phyloP scores from a whole-genome alignment of 2,797 vertebrate species.

The Salmo trutta region DNA sequence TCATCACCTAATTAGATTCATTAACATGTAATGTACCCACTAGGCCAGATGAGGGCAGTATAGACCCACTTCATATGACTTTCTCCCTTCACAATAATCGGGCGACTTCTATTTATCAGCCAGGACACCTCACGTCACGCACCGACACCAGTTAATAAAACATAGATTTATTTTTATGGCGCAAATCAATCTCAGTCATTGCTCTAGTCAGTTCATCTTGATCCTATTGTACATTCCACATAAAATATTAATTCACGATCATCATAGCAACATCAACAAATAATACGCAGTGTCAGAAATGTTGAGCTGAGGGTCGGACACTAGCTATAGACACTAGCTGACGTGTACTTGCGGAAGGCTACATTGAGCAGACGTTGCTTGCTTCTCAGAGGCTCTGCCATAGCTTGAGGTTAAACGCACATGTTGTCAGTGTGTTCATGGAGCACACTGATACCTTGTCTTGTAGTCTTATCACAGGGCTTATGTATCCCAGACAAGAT shows the following conservation, averaged over 20 bases:
- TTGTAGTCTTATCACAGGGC: too few species aligned
- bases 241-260: constrained; percentile 41
- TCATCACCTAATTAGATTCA: neutral
- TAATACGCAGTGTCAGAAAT: constrained; percentile 14
- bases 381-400: neutral
- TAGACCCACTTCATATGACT: neutral
- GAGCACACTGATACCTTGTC: neutral
- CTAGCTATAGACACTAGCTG: neutral
- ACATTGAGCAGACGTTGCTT: neutral
- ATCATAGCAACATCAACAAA: constrained; percentile 30
- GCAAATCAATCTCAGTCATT: constrained; percentile 37
- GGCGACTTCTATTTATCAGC: neutral
- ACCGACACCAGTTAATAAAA: constrained; percentile 44
- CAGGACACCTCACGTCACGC: neutral
- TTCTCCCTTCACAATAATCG: neutral
- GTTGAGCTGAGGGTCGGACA: constrained; percentile 14
- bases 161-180: constrained; percentile 59
- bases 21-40: neutral
- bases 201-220: constrained; percentile 43
- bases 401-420: neutral
- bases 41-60: neutral
- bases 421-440: neutral
- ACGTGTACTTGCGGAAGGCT: neutral
- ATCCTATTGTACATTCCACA: constrained; percentile 40
- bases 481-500: neutral